These are phyloP conservation scores for Nasonia giraulti DNA, from an alignment of 1,140 invertebrate species.

Conservation along the genomic window DNA sequence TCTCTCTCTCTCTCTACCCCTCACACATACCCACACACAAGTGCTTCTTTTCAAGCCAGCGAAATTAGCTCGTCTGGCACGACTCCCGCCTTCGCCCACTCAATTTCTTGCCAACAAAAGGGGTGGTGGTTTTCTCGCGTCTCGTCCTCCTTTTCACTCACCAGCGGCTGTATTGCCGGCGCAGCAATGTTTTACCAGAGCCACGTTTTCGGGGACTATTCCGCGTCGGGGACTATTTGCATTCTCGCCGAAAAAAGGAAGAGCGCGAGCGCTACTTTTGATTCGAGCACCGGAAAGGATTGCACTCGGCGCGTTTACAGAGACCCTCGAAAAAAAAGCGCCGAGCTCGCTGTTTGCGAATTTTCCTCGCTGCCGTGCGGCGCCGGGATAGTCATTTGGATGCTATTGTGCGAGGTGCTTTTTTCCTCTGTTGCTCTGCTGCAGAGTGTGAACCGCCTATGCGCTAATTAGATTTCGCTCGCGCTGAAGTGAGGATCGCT, in stretches of 20 bases:
- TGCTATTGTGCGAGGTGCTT: background rate
- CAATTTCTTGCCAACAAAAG: conserved; percentile 19
- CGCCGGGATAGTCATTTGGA: background rate
- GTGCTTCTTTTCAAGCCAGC: background rate
- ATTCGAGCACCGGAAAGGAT: conserved; percentile 27
- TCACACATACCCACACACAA: background rate
- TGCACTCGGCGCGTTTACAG: conserved; percentile 10
- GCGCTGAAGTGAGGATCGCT: background rate
- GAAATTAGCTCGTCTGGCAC: conserved; percentile 7
- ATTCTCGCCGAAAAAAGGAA: background rate
- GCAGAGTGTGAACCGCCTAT: background rate
- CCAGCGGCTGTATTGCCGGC: background rate
- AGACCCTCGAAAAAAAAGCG: background rate
- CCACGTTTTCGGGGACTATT: background rate
- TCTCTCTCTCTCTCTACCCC: background rate
- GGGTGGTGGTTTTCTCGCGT: background rate
- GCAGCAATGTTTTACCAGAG: background rate
- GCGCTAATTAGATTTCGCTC: conserved; percentile 1
- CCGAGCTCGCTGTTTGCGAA: background rate
- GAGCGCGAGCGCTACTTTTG: conserved; percentile 16
- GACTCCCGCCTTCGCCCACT: background rate
- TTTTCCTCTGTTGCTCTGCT: background rate
- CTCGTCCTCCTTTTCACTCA: background rate
- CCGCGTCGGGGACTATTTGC: background rate
- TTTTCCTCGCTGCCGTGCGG: too few relatives aligned